A percentile compares a stretch with the other conserved stretches of the same genome.
Conservation (phyloP, 2,113 vertebrate genomes). For the Ammodytes marinus region DNA sequence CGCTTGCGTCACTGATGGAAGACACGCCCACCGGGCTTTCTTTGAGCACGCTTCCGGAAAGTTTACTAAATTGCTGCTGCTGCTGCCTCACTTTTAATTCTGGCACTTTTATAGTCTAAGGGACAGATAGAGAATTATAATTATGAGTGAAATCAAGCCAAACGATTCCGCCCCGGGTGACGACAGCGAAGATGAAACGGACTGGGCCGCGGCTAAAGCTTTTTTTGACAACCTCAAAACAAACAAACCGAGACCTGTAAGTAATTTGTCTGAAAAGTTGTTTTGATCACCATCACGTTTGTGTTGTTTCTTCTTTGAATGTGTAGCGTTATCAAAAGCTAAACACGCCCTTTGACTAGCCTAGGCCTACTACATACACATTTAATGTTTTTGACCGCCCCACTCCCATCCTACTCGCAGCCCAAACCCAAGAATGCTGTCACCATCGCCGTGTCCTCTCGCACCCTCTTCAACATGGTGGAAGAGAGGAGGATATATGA, state of each 20-base stretch:
- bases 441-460: conserved; percentile 94
- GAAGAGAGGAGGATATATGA: conserved; percentile 89
- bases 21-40: conserved; percentile 27
- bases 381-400: no score
- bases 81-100: background rate
- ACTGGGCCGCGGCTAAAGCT: conserved; percentile 86
- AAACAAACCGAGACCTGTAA: conserved; percentile 86
- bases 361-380: background rate
- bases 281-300: no score
- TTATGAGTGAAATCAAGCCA: conserved; percentile 75
- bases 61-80: background rate
- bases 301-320: background rate
- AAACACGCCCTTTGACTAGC: background rate
- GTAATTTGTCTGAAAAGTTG: conserved; percentile 40
- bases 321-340: background rate
- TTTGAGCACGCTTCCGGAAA: conserved; percentile 59
- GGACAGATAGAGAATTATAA: background rate
- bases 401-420: conserved; percentile 67
- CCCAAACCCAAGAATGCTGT: conserved; percentile 92
- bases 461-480: conserved; percentile 92
- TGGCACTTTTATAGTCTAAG: no score
- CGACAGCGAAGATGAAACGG: conserved; percentile 66
- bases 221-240: conserved; percentile 85
- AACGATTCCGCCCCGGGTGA: background rate
- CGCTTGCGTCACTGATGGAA: conserved; percentile 23